phyloP scores from a whole-genome alignment of 2,113 vertebrate species.

The Aphyosemion australe region DNA sequence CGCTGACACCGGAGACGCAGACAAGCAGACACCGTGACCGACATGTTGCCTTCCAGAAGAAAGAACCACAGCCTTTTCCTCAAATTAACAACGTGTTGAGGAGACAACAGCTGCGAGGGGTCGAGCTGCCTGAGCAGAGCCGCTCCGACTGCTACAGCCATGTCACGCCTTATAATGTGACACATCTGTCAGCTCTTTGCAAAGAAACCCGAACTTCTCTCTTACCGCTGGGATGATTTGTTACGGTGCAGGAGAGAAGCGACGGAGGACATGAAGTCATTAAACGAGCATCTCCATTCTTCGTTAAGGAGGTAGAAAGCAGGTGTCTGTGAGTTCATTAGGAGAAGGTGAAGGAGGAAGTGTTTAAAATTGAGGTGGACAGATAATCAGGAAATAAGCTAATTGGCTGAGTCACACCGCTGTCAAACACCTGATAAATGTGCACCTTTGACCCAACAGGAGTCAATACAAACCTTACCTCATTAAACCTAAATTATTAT shows the following conservation, averaged over 20 bases:
- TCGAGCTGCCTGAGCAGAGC: slow-evolving; percentile 22
- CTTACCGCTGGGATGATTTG: slow-evolving; percentile 45
- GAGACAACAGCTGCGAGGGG: slow-evolving; percentile 68
- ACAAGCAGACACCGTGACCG: slow-evolving; percentile 63
- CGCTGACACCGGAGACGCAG: slow-evolving; percentile 31
- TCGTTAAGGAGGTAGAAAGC: not conserved
- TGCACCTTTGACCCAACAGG: slow-evolving; percentile 8
- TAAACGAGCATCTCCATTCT: too few species aligned
- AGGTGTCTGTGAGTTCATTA: slow-evolving; percentile 10
- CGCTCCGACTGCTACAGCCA: slow-evolving; percentile 8
- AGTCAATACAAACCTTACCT: slow-evolving; percentile 16
- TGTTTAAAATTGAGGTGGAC: slow-evolving; percentile 24
- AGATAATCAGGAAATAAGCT: slow-evolving; percentile 37
- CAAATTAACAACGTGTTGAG: slow-evolving; percentile 47
- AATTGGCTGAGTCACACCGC: slow-evolving; percentile 33
- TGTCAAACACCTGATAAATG: slow-evolving; percentile 37
- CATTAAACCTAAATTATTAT: slow-evolving; percentile 25
- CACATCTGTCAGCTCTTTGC: slow-evolving; percentile 67
- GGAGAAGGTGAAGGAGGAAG: not conserved
- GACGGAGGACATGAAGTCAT: slow-evolving; percentile 1
- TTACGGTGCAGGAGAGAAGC: slow-evolving; percentile 15
- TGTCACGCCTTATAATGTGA: slow-evolving; percentile 63
- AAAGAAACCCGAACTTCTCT: slow-evolving; percentile 53
- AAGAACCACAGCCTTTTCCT: slow-evolving; percentile 36
- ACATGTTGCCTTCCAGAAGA: slow-evolving; percentile 46